phyloP scores from a whole-genome alignment of 2,113 vertebrate species.

The Megaleporinus macrocephalus region DNA sequence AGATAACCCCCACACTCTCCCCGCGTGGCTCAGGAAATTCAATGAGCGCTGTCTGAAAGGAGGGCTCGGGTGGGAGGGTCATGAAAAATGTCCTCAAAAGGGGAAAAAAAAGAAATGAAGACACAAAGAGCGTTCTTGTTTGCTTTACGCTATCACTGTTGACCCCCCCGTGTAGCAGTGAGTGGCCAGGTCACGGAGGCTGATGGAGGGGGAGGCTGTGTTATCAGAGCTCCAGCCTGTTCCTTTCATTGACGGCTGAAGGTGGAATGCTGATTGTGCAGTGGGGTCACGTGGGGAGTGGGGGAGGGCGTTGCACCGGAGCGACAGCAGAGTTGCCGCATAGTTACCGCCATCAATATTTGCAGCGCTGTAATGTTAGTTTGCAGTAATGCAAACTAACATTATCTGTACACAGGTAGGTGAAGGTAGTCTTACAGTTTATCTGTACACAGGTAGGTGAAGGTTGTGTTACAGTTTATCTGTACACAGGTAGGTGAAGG shows the following conservation, averaged over 20 bases:
- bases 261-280: neutral
- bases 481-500: no score
- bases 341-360: no score
- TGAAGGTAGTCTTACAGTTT: no score
- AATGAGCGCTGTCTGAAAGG: constrained; percentile 63
- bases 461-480: no score
- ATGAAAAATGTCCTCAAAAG: constrained; percentile 56
- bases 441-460: no score
- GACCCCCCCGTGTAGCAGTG: constrained; percentile 65
- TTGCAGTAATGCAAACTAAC: no score
- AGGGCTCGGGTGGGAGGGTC: constrained; percentile 26
- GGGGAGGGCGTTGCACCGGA: neutral
- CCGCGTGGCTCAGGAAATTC: constrained; percentile 73
- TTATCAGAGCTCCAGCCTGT: constrained; percentile 72
- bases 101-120: neutral
- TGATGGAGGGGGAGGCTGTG: constrained; percentile 63
- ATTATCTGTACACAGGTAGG: no score
- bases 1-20: constrained; percentile 63
- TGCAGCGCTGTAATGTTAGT: no score
- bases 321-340: no score
- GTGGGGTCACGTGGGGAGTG: neutral
- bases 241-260: constrained; percentile 63
- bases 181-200: constrained; percentile 63
- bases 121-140: constrained; percentile 77
- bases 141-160: constrained; percentile 67